Evolutionary conservation across 2,113 vertebrate species (phyloP).

Genomic region (Pituophis catenifer): DNA sequence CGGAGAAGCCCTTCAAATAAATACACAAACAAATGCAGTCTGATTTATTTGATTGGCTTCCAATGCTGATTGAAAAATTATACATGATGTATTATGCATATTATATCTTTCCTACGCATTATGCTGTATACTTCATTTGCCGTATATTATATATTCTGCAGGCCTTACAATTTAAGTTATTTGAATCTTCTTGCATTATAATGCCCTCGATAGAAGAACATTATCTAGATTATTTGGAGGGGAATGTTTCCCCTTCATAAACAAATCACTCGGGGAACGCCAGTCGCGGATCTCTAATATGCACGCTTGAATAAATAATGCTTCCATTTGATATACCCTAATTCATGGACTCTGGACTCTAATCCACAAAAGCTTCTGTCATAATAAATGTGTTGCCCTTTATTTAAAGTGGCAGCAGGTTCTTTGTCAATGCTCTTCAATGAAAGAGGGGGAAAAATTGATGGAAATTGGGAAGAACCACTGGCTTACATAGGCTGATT

Average conservation of each 20-base stretch:
- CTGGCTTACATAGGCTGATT: neutral
- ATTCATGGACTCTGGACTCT: neutral
- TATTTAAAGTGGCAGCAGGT: neutral
- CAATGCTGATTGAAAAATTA: neutral
- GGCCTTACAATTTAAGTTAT: neutral
- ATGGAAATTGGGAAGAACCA: neutral
- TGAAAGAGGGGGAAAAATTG: neutral
- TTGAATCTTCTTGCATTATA: neutral
- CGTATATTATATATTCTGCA: neutral
- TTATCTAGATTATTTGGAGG: neutral
- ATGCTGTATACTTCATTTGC: neutral
- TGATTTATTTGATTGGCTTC: neutral
- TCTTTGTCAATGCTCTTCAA: neutral
- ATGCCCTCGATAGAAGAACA: neutral
- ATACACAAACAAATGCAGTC: neutral
- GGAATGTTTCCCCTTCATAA: neutral
- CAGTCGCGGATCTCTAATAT: neutral
- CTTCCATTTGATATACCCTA: neutral
- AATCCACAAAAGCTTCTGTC: neutral
- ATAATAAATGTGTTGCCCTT: neutral
- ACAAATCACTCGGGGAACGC: neutral
- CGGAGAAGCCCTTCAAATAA: neutral
- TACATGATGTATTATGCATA: neutral
- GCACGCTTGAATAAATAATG: neutral
- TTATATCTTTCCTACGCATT: neutral